A percentile compares a stretch with the other conserved stretches of the same genome.
These are phyloP conservation scores for Halocynthia roretzi DNA, from an alignment of 23 tunicate genomes.

Conservation along the genomic window DNA sequence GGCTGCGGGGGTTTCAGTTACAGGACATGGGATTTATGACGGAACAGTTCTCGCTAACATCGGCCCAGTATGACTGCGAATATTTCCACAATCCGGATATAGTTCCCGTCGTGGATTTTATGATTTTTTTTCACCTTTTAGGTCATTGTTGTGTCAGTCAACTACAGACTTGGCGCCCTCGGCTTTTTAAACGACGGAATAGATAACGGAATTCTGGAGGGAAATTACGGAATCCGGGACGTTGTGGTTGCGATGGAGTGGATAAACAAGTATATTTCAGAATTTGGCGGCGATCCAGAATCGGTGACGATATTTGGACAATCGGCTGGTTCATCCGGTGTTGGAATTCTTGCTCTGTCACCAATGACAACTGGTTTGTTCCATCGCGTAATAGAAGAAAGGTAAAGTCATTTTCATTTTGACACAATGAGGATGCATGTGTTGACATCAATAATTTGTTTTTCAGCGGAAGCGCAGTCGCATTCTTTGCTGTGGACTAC, in stretches of 20 bases:
- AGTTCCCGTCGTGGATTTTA: background rate
- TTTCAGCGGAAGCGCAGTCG: constrained; percentile 21
- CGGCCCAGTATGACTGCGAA: constrained; percentile 2
- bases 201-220: constrained; percentile 11
- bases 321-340: constrained; percentile 19
- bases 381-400: constrained; percentile 14
- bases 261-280: constrained; percentile 14
- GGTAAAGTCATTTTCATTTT: background rate
- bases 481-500: constrained; percentile 19
- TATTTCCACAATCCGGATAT: background rate
- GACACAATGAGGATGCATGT: no score
- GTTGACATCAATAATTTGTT: background rate
- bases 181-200: constrained; percentile 19
- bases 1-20: constrained; percentile 15
- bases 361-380: constrained; percentile 16
- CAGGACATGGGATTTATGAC: constrained; percentile 14
- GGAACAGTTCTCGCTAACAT: constrained; percentile 22
- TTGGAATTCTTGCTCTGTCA: constrained; percentile 11
- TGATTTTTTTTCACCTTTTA: background rate
- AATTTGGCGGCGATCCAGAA: constrained; percentile 25
- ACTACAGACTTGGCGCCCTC: constrained; percentile 21
- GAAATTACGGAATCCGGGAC: constrained; percentile 19
- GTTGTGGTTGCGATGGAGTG: constrained; percentile 22
- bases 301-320: constrained; percentile 17
- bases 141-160: constrained; percentile 28